Evolutionary conservation across 1,140 invertebrate species (phyloP), one percentile per base, ranked within the genome.

Genomic region (Stenopsyche tienmushanensis): DNA sequence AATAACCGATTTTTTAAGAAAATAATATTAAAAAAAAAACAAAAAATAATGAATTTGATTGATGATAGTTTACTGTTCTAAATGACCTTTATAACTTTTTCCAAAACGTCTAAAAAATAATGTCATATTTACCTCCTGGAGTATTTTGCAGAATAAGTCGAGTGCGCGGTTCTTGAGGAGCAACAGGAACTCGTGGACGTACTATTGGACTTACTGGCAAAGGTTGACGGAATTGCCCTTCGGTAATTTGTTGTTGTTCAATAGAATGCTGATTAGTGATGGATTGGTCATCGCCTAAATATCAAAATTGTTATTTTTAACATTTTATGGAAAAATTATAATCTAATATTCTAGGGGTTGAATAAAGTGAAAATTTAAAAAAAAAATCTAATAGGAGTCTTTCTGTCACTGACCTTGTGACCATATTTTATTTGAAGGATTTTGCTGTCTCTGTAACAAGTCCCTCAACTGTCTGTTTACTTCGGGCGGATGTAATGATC

Each of bases 381-480:
- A 39, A 39, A 39, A 39, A 39, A 9, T 41, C n/a, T 41, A n/a
- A 41, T 41, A 9, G 9, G 39, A 41, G 9, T 9, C n/a, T 41
- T 41, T n/a, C 39, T 41, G 9, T 20, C 8, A 74, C 74, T 73
- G 58, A 79, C 78, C 77, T 54, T 73, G 76, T 17, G 76, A 74
- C 79, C 79, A 81, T 71, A 80, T 75, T 70, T 81, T 81, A 45
- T 65, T 69, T 17, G 78, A 75, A 0, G 77, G 75, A 8, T 45
- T 62, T 53, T 89, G 86, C 71, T 92, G 88, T 24, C 89, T 76
- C 72, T 92, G 90, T n/a, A 95, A 78, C 47, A 95, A 78, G 75
- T 94, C 91, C 24, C 92, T 76, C n/a, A 94, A 77, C 72, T 95
- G 92, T 1, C 86, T 76, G 72, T 88, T 87, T 50, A 86, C 80